Evolutionary conservation across 2,888 invertebrate genomes (phyloP).

Genomic region (Lasius fuliginosus): DNA sequence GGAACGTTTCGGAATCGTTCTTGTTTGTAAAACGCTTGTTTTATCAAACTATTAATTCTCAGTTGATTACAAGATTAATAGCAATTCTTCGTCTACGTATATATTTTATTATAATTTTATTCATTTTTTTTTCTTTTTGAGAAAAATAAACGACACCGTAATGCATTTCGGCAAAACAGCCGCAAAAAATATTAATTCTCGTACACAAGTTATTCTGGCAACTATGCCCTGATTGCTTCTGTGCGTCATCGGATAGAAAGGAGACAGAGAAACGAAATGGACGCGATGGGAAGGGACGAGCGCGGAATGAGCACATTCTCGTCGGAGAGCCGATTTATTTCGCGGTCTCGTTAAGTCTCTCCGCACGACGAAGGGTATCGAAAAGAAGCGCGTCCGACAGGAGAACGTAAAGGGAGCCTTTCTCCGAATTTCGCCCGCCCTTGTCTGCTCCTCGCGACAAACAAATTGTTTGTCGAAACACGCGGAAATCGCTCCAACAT

Average conservation of each 20-base stretch:
- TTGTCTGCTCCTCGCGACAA: constrained; percentile 67
- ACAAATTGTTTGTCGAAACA: constrained; percentile 76
- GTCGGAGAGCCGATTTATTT: constrained; percentile 76
- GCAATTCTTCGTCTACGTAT: background rate
- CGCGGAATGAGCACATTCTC: constrained; percentile 69
- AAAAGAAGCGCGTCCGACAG: constrained; percentile 54
- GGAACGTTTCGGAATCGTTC: background rate
- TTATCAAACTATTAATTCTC: constrained; percentile 15
- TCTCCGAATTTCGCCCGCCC: constrained; percentile 45
- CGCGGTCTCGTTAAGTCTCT: constrained; percentile 77
- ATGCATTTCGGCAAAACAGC: constrained; percentile 38
- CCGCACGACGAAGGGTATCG: constrained; percentile 55
- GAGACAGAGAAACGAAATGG: background rate
- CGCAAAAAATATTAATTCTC: constrained; percentile 72
- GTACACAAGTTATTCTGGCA: constrained; percentile 69
- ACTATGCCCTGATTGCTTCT: constrained; percentile 60
- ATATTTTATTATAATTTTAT: background rate
- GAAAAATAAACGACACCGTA: background rate
- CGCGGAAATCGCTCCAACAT: constrained; percentile 72
- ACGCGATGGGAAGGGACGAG: constrained; percentile 38
- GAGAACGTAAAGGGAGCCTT: constrained; percentile 60
- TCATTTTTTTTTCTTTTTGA: background rate
- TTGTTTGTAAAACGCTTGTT: background rate
- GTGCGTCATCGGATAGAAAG: constrained; percentile 59
- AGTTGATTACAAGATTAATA: background rate